These are phyloP conservation scores for Hypothenemus hampei DNA, from an alignment of 1,140 invertebrate genomes.

Conservation along the genomic window DNA sequence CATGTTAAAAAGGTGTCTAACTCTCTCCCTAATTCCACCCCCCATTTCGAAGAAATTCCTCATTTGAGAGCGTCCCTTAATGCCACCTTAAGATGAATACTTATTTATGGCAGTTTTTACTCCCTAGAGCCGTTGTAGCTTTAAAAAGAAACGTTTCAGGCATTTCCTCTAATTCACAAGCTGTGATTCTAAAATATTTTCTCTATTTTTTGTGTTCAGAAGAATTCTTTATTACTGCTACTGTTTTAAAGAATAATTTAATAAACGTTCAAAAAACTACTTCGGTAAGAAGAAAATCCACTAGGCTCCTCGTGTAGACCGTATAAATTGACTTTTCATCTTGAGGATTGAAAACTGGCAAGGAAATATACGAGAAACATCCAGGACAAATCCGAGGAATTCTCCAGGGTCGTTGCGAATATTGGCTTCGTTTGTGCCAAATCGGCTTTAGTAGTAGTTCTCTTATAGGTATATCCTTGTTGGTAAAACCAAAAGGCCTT, in stretches of 20 bases:
- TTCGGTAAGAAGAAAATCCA: slow-evolving; percentile 16
- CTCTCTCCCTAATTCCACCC: slow-evolving; percentile 5
- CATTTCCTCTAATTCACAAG: slow-evolving; percentile 23
- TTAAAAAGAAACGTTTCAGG: slow-evolving; percentile 26
- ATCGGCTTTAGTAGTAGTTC: slow-evolving; percentile 25
- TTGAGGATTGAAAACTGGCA: slow-evolving; percentile 22
- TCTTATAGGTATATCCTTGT: neutral
- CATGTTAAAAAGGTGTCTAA: slow-evolving; percentile 1
- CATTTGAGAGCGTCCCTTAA: slow-evolving; percentile 19
- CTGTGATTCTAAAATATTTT: slow-evolving; percentile 9
- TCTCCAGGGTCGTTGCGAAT: slow-evolving; percentile 24
- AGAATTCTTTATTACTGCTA: no score
- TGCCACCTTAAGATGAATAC: slow-evolving; percentile 23
- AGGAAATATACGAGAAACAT: slow-evolving; percentile 16
- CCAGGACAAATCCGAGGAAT: slow-evolving; percentile 24
- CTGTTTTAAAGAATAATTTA: no score
- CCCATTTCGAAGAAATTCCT: slow-evolving; percentile 7
- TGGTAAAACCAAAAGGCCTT: neutral
- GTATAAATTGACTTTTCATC: slow-evolving; percentile 27
- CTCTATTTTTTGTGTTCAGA: no score
- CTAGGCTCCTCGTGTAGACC: slow-evolving; percentile 17
- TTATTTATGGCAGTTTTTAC: slow-evolving; percentile 26
- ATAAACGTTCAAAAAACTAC: no score
- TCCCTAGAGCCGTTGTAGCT: slow-evolving; percentile 18
- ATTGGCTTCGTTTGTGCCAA: slow-evolving; percentile 26